Base-by-base conservation (phyloP, 2,797 vertebrate genomes). In the Arctocebus calabarensis region DNA sequence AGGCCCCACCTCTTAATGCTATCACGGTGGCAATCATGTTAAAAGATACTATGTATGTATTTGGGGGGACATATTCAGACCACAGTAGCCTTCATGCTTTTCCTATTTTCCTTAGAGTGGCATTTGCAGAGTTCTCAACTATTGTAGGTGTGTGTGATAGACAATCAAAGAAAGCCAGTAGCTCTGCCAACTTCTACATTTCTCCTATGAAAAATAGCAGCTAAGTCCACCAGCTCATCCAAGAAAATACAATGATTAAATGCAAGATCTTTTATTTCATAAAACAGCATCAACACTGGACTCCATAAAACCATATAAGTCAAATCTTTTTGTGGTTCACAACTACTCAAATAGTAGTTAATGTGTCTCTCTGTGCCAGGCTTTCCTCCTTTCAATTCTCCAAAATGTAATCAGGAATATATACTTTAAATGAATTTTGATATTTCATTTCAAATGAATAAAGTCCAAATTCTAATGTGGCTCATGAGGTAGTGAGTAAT, bases 301-400 rank as follows among this genome's bases (percentile, higher is more conserved):
- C n/a, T 90, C 85, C 84, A 64, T 94, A 96, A 97, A 87, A 3
- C 0, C 45, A 75, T 59, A 48, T 17, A 57, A 34, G 77, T 75
- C 55, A 95, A 88, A 68, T 74, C 25, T 61, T 92, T 92, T 32
- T 84, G 59, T 73, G 34, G 37, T 78, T 94, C 43, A 84, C 61
- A 91, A 64, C 34, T 64, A 74, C 25, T 94, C 14, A 91, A 75
- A 95, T 59, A 78, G 68, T 29, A 71, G 66, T 88, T 40, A 84
- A 57, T 70, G 73, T 92, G 29, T 92, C 29, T 90, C 59, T 48
- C 19, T 17, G 1, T 29, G 5, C 10, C 29, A 89, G 23, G n/a
- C 57, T 92, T 90, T 55, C 16, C 90, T 95, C 73, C 55, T 83
- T 88, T 77, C 78, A 92, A 59, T 81, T 92, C 62, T 88, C 68